Percentiles rank a stretch among this genome's conserved stretches.
Evolutionary conservation across 2,113 vertebrate genomes (phyloP).

Genomic region (Pygoscelis adeliae): DNA sequence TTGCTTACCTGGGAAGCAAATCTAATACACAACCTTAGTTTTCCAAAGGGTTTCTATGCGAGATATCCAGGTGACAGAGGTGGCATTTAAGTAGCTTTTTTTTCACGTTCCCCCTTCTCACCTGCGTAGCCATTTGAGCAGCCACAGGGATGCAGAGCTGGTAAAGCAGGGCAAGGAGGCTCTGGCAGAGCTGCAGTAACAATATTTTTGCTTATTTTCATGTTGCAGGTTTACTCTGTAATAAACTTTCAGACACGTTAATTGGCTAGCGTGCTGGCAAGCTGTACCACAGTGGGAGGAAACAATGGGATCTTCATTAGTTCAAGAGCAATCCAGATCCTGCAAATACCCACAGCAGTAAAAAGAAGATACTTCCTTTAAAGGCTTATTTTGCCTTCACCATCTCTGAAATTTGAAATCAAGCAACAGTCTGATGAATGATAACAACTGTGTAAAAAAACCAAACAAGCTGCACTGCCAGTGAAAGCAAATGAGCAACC

Average conservation of each 20-base stretch:
- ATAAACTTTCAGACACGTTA: neutral
- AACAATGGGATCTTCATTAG: neutral
- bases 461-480: neutral
- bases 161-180: neutral
- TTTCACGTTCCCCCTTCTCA: neutral
- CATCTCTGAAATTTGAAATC: neutral
- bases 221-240: neutral
- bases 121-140: fast-evolving
- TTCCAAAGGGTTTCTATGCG: neutral
- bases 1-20: neutral
- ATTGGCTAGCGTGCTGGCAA: neutral
- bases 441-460: neutral
- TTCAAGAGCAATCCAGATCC: neutral
- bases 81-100: neutral
- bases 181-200: neutral
- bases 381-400: neutral
- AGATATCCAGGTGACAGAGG: neutral
- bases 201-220: neutral
- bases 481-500: neutral
- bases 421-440: neutral
- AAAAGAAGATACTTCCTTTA: neutral
- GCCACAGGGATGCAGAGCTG: neutral
- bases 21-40: neutral
- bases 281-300: neutral
- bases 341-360: neutral